Conservation (phyloP, 2,888 invertebrate species). For the Himalopsyche tibetana region DNA sequence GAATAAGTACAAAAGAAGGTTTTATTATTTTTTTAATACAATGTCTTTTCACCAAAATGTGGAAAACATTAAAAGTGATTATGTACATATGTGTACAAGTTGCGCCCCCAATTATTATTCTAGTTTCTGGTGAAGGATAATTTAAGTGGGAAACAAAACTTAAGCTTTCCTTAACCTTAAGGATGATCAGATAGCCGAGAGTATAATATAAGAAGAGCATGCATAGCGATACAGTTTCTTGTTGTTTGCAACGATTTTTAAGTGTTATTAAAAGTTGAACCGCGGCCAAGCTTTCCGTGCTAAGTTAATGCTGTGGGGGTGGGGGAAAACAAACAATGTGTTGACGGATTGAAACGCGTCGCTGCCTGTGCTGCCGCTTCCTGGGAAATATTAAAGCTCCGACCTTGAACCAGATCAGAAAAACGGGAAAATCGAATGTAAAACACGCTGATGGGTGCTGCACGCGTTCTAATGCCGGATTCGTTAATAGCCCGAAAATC, state of each 20-base stretch:
- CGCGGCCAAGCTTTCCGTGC: background rate
- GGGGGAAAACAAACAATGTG: background rate
- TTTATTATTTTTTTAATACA: no score
- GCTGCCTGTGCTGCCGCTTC: conserved; percentile 31
- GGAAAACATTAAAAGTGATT: no score
- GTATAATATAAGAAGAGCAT: no score
- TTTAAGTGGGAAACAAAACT: no score
- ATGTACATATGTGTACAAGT: no score
- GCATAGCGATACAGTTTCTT: no score
- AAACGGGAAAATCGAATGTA: conserved; percentile 26
- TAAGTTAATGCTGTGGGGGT: background rate
- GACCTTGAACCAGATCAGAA: conserved; percentile 33
- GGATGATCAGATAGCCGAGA: no score
- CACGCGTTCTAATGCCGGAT: background rate
- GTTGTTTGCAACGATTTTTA: background rate
- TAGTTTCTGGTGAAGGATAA: no score
- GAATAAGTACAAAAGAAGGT: no score
- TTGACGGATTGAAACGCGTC: background rate
- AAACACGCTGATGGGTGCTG: background rate
- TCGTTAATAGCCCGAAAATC: background rate
- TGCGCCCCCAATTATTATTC: no score
- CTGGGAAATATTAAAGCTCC: conserved; percentile 5
- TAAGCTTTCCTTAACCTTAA: no score
- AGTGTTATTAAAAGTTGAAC: background rate
- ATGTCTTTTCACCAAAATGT: no score